A percentile compares a stretch with the other conserved stretches of the same genome.
Conservation (phyloP, 2,797 vertebrate species). For the Picus viridis region DNA sequence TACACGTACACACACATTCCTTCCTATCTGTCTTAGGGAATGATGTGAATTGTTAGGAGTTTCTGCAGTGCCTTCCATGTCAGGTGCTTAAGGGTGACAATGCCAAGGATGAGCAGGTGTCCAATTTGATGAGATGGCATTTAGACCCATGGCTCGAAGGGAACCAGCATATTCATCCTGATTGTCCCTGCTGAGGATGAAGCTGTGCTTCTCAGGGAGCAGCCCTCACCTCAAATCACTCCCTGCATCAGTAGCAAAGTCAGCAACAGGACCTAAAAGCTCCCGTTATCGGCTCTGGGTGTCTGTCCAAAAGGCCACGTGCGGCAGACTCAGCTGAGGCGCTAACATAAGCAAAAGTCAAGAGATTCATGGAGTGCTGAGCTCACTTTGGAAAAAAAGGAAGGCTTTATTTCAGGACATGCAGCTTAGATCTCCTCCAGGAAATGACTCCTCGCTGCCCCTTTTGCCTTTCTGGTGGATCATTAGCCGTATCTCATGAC, state of each 20-base stretch:
- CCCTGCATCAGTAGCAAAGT: background rate
- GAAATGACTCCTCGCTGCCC: constrained; percentile 2
- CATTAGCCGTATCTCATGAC: constrained; percentile 13
- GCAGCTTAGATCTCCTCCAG: constrained; percentile 42
- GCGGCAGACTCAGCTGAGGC: background rate
- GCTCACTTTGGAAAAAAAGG: background rate
- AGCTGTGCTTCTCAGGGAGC: background rate
- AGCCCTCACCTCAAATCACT: rapidly evolving
- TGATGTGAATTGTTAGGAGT: background rate
- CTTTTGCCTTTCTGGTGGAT: constrained; percentile 33
- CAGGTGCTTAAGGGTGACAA: background rate
- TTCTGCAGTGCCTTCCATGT: background rate
- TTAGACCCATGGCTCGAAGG: background rate
- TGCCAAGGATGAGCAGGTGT: background rate
- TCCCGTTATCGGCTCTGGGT: background rate
- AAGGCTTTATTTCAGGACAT: constrained; percentile 58
- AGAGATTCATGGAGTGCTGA: constrained; percentile 20
- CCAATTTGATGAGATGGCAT: background rate
- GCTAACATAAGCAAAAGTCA: background rate
- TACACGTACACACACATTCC: rapidly evolving
- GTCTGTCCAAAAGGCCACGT: constrained; percentile 6
- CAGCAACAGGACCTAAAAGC: background rate
- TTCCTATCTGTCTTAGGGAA: background rate
- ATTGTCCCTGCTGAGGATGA: rapidly evolving
- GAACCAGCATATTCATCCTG: background rate